A percentile compares a stretch with the other conserved stretches of the same genome.
Conservation (phyloP, 2,113 vertebrate genomes). For the Callospermophilus lateralis region DNA sequence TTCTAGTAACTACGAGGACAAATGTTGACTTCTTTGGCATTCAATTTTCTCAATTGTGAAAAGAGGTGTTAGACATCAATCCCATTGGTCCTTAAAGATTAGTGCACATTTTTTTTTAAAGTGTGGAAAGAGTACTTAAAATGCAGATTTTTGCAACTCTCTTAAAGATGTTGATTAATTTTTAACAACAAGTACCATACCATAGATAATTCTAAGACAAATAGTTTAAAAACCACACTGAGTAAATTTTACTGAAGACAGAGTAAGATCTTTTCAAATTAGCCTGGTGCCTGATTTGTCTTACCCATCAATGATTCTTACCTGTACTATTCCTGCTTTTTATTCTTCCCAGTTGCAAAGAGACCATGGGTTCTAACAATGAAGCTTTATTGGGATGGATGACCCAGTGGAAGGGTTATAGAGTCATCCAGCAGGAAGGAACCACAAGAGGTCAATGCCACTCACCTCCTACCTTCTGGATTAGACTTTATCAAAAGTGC, state of each 20-base stretch:
- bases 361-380: background rate
- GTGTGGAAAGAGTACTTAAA: background rate
- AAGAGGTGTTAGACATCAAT: background rate
- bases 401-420: conserved; percentile 8
- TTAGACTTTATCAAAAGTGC: background rate
- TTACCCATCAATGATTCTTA: conserved; percentile 24
- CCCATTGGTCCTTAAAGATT: background rate
- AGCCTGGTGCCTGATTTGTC: background rate
- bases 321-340: background rate
- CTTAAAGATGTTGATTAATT: conserved; percentile 27
- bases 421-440: background rate
- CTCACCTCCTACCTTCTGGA: conserved; percentile 38
- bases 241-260: conserved; percentile 26
- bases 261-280: background rate
- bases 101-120: background rate
- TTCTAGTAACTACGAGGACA: background rate
- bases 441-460: conserved; percentile 52
- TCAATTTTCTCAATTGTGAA: conserved; percentile 8
- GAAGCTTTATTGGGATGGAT: conserved; percentile 61
- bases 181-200: background rate
- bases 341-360: conserved; percentile 45
- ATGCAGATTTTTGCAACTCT: background rate
- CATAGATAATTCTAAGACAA: background rate
- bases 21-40: background rate
- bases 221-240: background rate